Conservation (phyloP, 2,888 invertebrate species). For the Schrankia costaestrigalis region DNA sequence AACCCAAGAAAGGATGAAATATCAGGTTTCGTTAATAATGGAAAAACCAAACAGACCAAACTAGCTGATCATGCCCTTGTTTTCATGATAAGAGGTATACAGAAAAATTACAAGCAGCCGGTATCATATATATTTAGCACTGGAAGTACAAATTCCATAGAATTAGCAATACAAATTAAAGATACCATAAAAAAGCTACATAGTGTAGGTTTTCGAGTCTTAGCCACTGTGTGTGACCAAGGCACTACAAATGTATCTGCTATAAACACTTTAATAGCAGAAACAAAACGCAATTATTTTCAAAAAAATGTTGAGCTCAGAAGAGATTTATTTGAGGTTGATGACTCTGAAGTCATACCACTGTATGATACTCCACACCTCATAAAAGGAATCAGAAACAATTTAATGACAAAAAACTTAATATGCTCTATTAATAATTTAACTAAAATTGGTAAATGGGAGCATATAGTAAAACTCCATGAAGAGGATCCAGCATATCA, state of each 20-base stretch:
- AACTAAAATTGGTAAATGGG: no score
- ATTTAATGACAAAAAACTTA: no score
- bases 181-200: not conserved
- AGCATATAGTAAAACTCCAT: no score
- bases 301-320: not conserved
- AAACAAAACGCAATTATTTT: conserved; percentile 2
- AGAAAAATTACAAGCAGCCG: conserved; percentile 9
- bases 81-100: conserved; percentile 4
- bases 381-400: conserved; percentile 1
- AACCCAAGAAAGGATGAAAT: conserved; percentile 27
- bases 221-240: conserved; percentile 9
- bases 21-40: conserved; percentile 26
- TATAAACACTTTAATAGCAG: conserved; percentile 1
- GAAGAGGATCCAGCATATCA: no score
- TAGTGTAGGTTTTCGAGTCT: not conserved
- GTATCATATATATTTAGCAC: conserved; percentile 5
- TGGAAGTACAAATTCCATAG: not conserved
- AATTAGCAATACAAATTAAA: conserved; percentile 1
- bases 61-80: conserved; percentile 19
- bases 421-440: no score
- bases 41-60: conserved; percentile 12
- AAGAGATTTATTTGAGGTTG: conserved; percentile 5
- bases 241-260: conserved; percentile 4
- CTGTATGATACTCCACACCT: conserved; percentile 4
- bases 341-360: not conserved